Base-by-base conservation (phyloP, 2,888 invertebrate genomes). In the Ditylenchus weischeri region DNA sequence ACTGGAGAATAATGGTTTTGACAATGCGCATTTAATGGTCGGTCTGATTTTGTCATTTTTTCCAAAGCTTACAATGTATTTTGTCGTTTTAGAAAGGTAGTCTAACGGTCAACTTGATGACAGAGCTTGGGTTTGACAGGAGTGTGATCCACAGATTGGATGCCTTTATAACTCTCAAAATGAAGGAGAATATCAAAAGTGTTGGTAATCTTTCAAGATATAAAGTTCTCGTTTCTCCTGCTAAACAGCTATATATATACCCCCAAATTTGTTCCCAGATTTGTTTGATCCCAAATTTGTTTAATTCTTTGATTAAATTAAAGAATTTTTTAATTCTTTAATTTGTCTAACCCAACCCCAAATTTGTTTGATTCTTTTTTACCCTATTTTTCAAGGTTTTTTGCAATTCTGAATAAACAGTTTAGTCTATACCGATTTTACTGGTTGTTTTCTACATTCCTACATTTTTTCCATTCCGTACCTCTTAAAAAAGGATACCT, bases 101-200 rank as follows among this genome's bases (percentile, higher is more conserved):
- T 29, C 36, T 66, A 57, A 66, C 62, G 43, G 57, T 54, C 10
- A 48, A 47, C 23, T 51, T 66, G 19, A 69, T 76, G 65, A 21
- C 68, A 21, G 76, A 76, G 8, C 69, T 76, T 10, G 76, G 74
- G 5, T 59, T 76, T 21, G 74, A 75, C 48, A 69, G 72, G 43
- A 66, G 65, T 15, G 67, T 69, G 35, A 74, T 74, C 50, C 68
- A 68, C 68, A 48, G 62, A 8, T 69, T 68, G 57, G 64, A 74
- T 8, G 71, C 71, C 23, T 58, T 51, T 18, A 57, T 51, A 6
- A 18, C 36, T 13, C 43, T 38, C 15, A 74, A 66, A 19, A 62
- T 71, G 63, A 48, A 64, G n/a, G 68, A 71, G 49, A 62, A 51
- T 13, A 67, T 73, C 29, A 65, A 66, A 18, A 74, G 69, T 59